A percentile compares a stretch with the other conserved stretches of the same genome.
phyloP scores from a whole-genome alignment of 2,797 vertebrate genomes.

The Sparidentex hasta region DNA sequence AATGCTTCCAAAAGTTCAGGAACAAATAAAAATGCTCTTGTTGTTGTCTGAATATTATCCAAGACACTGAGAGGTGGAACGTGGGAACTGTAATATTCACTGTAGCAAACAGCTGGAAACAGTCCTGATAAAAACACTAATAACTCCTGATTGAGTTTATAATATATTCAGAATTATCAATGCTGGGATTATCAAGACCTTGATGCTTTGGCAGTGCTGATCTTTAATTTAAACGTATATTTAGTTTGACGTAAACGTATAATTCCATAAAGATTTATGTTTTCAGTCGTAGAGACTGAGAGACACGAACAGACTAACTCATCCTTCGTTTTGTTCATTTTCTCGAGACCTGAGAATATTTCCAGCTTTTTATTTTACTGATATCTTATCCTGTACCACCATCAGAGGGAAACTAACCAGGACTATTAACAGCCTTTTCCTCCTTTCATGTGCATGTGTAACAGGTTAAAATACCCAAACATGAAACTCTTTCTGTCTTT shows the following conservation, averaged over 20 bases:
- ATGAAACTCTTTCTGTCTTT: constrained; percentile 20
- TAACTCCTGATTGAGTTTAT: neutral
- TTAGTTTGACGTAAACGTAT: too few species aligned
- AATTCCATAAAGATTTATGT: neutral
- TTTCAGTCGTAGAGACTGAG: neutral
- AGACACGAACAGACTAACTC: neutral
- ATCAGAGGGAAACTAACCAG: constrained; percentile 26
- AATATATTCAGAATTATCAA: too few species aligned
- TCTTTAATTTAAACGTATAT: too few species aligned
- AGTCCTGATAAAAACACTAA: neutral
- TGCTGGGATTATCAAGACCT: too few species aligned
- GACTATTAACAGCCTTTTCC: constrained; percentile 34
- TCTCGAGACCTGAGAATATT: constrained; percentile 4
- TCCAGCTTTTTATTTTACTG: neutral
- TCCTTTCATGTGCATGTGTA: constrained; percentile 1
- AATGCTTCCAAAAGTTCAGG: neutral
- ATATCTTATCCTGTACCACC: constrained; percentile 11
- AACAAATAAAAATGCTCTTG: neutral
- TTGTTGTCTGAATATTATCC: neutral
- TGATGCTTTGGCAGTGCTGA: too few species aligned
- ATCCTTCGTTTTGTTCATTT: neutral
- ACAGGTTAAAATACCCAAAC: constrained; percentile 49
- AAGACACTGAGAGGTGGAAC: neutral
- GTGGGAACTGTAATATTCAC: neutral
- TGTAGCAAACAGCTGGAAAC: neutral